Conservation (phyloP, 2,797 vertebrate genomes). For the Pagetopsis macropterus region DNA sequence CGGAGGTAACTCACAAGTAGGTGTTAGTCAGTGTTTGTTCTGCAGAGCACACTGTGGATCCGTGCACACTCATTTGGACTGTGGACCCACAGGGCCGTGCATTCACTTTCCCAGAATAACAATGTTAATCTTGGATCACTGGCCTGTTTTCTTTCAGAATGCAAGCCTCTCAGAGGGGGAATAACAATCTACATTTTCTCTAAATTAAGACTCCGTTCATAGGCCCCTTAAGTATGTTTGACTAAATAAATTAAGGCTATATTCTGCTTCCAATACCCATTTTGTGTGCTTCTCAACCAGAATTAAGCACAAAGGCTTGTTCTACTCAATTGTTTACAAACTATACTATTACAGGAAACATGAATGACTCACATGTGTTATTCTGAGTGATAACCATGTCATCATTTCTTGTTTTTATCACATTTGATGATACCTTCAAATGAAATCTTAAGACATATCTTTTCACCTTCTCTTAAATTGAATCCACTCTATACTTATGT, state of each 20-base stretch:
- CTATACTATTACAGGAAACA: not conserved
- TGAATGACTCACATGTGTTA: not conserved
- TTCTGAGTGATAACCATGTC: not conserved
- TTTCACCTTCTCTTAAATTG: too few relatives aligned
- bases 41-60: slow-evolving; percentile 39
- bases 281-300: not conserved
- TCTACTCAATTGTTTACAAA: not conserved
- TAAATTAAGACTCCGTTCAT: slow-evolving; percentile 42
- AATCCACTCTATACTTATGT: too few relatives aligned
- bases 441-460: too few relatives aligned
- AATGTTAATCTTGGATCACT: slow-evolving; percentile 42
- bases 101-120: slow-evolving; percentile 48
- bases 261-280: not conserved
- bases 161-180: slow-evolving; percentile 13
- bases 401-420: too few relatives aligned
- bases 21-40: slow-evolving; percentile 56
- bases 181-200: slow-evolving; percentile 36
- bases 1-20: slow-evolving; percentile 48
- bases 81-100: slow-evolving; percentile 40
- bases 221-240: slow-evolving; percentile 11
- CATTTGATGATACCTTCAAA: too few relatives aligned
- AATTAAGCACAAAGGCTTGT: not conserved
- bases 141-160: slow-evolving; percentile 46
- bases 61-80: slow-evolving; percentile 39
- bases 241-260: slow-evolving; percentile 12